Evolutionary conservation across 1,140 invertebrate species (phyloP).

Genomic region (Zophobas atratus): DNA sequence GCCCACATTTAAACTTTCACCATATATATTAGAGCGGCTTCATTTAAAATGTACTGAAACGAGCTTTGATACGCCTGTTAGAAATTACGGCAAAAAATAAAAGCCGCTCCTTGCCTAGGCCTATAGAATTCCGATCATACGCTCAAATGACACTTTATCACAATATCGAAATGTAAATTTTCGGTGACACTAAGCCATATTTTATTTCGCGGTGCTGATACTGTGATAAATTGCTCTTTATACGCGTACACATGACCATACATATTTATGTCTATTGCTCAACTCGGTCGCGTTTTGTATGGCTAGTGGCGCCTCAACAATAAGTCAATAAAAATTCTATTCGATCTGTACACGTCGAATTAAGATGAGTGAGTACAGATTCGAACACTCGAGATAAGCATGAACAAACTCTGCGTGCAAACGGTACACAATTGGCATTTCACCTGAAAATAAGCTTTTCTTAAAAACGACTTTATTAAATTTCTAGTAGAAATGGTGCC

Average conservation of each 20-base stretch:
- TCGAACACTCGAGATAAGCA: too few relatives aligned
- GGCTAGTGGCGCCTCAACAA: too few relatives aligned
- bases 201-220: conserved; percentile 31
- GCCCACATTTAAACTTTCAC: conserved; percentile 18
- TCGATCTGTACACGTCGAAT: too few relatives aligned
- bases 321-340: too few relatives aligned
- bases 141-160: conserved; percentile 34
- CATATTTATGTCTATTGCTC: conserved; percentile 35
- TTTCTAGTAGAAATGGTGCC: too few relatives aligned
- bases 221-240: conserved; percentile 43
- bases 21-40: conserved; percentile 21
- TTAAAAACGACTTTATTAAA: too few relatives aligned
- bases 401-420: too few relatives aligned
- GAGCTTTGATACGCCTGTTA: background rate
- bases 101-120: background rate
- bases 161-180: conserved; percentile 36
- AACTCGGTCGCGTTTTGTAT: background rate
- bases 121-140: conserved; percentile 24
- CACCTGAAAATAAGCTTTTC: too few relatives aligned
- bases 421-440: too few relatives aligned
- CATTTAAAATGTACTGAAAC: conserved; percentile 24
- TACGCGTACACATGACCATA: conserved; percentile 33
- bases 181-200: conserved; percentile 35
- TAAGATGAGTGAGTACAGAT: too few relatives aligned
- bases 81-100: conserved; percentile 26